phyloP scores from a whole-genome alignment of 2,797 vertebrate species.

The Cottoperca gobio region DNA sequence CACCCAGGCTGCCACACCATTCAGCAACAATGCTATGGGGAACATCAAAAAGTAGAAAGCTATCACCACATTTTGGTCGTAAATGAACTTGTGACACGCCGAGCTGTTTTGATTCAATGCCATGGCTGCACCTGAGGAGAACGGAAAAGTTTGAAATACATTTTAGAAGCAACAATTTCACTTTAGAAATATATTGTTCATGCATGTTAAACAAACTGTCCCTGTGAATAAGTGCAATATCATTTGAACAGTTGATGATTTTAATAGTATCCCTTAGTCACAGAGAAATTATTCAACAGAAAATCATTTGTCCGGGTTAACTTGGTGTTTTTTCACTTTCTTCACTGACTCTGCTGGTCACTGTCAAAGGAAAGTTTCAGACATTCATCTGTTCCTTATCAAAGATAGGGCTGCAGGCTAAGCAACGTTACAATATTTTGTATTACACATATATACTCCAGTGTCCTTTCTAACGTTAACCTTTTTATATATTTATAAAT shows the following conservation, averaged over 20 bases:
- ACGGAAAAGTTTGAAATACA: background rate
- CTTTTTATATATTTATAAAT: too few relatives aligned
- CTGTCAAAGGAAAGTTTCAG: background rate
- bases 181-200: background rate
- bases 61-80: slow-evolving; percentile 25
- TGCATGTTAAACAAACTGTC: background rate
- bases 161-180: background rate
- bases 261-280: background rate
- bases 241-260: background rate
- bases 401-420: background rate
- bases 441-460: background rate
- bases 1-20: slow-evolving; percentile 90
- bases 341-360: slow-evolving; percentile 31
- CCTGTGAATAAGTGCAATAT: background rate
- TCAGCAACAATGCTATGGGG: slow-evolving; percentile 87
- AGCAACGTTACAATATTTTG: background rate
- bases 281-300: background rate
- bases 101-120: background rate
- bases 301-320: background rate
- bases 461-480: too few relatives aligned
- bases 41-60: slow-evolving; percentile 86
- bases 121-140: slow-evolving; percentile 47
- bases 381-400: background rate
- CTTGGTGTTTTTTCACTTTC: background rate
- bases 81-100: background rate